Evolutionary conservation across 2,797 vertebrate genomes (phyloP).

Genomic region (Xenops minutus): DNA sequence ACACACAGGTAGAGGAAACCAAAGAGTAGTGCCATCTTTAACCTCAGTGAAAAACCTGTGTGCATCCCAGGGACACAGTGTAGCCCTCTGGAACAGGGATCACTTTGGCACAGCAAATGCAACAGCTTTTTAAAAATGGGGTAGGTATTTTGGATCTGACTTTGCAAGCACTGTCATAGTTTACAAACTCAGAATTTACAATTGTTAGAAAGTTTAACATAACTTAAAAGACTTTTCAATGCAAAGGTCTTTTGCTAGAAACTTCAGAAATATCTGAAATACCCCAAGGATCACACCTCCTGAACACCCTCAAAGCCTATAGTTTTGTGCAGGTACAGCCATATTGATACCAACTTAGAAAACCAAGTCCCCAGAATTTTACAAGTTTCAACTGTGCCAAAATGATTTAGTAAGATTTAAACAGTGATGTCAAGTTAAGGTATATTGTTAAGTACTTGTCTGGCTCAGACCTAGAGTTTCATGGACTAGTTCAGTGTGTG

Average conservation of each 20-base stretch:
- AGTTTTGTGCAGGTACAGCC: background rate
- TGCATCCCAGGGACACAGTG: background rate
- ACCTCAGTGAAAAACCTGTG: background rate
- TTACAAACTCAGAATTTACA: background rate
- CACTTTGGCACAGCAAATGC: background rate
- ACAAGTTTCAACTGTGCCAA: background rate
- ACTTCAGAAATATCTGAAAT: background rate
- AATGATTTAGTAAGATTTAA: background rate
- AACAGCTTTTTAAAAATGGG: background rate
- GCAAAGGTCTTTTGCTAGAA: background rate
- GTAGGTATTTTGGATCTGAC: background rate
- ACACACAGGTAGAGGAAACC: background rate
- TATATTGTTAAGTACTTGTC: background rate
- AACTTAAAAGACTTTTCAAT: background rate
- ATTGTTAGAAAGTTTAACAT: background rate
- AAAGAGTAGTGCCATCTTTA: background rate
- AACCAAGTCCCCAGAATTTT: background rate
- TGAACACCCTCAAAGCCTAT: background rate
- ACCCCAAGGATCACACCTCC: background rate
- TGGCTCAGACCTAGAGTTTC: background rate
- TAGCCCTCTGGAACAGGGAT: background rate
- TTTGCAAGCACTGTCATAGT: background rate
- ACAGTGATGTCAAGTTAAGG: background rate
- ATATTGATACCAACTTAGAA: background rate
- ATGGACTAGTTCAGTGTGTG: background rate